These are phyloP conservation scores for Rhinoraja longicauda DNA, from an alignment of 2,797 vertebrate species.

Conservation along the genomic window DNA sequence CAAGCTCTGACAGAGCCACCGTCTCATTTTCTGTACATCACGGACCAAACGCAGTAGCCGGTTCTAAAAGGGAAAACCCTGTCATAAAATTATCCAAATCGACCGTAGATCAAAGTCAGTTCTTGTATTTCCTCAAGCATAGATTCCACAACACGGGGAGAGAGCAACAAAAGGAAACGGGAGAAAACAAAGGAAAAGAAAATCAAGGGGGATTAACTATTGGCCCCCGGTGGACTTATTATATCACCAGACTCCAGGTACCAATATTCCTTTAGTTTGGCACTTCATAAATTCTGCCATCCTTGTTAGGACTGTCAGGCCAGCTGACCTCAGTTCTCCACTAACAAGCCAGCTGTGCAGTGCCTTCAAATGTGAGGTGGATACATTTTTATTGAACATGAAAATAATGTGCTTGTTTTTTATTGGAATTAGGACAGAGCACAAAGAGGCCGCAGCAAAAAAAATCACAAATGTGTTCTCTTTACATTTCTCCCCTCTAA, in stretches of 20 bases:
- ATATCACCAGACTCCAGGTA: slow-evolving; percentile 74
- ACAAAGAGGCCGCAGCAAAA: not conserved
- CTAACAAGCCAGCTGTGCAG: slow-evolving; percentile 63
- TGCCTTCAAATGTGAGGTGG: slow-evolving; percentile 44
- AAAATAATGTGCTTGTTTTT: slow-evolving; percentile 11
- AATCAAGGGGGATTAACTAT: slow-evolving; percentile 64
- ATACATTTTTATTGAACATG: slow-evolving; percentile 14
- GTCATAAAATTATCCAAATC: slow-evolving; percentile 62
- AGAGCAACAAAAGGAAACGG: slow-evolving; percentile 64
- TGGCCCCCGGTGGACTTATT: slow-evolving; percentile 85
- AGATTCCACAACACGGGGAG: slow-evolving; percentile 58
- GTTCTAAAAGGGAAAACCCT: slow-evolving; percentile 46
- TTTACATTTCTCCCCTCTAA: not conserved
- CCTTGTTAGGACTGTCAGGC: slow-evolving; percentile 77
- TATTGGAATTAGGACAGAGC: not conserved
- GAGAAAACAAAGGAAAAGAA: slow-evolving; percentile 63
- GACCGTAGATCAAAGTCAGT: slow-evolving; percentile 57
- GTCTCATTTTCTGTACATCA: slow-evolving; percentile 53
- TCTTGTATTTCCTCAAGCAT: slow-evolving; percentile 58
- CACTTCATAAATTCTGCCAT: slow-evolving; percentile 82
- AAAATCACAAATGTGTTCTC: not conserved
- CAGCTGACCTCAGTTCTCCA: slow-evolving; percentile 71
- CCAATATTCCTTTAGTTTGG: slow-evolving; percentile 65
- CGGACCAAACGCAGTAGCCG: slow-evolving; percentile 49
- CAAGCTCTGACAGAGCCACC: slow-evolving; percentile 57